Base-by-base conservation (phyloP, 2,797 vertebrate genomes). In the Etheostoma perlongum region DNA sequence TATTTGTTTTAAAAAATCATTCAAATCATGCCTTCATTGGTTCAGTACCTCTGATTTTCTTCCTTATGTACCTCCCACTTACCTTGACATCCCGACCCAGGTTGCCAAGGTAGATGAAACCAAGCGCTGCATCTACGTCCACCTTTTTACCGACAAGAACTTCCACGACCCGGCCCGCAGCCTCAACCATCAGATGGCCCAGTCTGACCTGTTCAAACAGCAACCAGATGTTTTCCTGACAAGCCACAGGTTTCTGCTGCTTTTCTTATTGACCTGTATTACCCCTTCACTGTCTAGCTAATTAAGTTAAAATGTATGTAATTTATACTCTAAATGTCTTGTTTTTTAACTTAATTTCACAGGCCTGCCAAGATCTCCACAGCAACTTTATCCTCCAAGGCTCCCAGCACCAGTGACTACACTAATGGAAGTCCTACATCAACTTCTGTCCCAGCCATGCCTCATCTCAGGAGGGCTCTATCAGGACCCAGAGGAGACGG, bases 131-230 rank as follows among this genome's bases (percentile, higher is more conserved):
- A 82, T 93, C 62, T 94, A 96, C 4, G 46, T 99, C 76, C 96
- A 98, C 91, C 93, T 99, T 74, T 99, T 98, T 89, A 95, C 96
- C 12, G 95, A 97, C 78, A 97, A 97, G 89, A 97, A 95, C 86
- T 96, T 96, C 89, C 94, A 95, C 0, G 95, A 98, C 53, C 73
- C 88, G 7, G 91, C 95, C 44, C 93, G 52, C 67, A 99, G 98
- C 66, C 83, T 99, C 76, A 99, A 98, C 80, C 95, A 79, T 25
- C 96, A 97, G 91, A 96, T 99, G 79, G 95, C 95, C 19, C 95
- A 94, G 4, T 96, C 96, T 0, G 96, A 98, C 88, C 88, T 98
- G 81, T 97, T 98, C 93, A 97, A 97, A 83, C 96, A 97, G 66
- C 96, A 96, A 75, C 96, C 97, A 4, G 98, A 98, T 70, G 96